Evolutionary conservation across 2,888 invertebrate species (phyloP).

Genomic region (Eulithis testata): DNA sequence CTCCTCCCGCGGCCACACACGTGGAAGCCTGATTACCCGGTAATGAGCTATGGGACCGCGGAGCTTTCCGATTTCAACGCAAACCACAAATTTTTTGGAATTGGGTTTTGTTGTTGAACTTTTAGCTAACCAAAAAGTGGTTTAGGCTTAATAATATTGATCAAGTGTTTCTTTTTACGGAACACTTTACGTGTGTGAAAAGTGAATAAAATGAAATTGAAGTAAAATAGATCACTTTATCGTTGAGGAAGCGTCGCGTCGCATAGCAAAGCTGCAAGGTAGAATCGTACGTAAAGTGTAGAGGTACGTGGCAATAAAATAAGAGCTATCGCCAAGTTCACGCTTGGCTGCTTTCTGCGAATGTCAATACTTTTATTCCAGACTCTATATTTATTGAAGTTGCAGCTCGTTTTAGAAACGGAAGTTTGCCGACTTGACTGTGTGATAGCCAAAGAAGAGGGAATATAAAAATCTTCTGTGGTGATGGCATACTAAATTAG

Average conservation of each 20-base stretch:
- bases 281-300: neutral
- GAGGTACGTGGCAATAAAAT: neutral
- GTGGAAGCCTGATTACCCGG: constrained; percentile 19
- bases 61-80: constrained; percentile 11
- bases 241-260: neutral
- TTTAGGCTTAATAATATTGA: too few species aligned
- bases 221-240: too few species aligned
- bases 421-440: too few species aligned
- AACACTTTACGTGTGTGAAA: too few species aligned
- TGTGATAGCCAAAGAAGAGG: too few species aligned
- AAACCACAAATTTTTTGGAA: neutral
- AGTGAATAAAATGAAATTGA: too few species aligned
- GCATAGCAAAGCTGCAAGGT: neutral
- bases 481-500: too few species aligned
- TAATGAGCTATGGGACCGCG: constrained; percentile 20
- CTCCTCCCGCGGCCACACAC: constrained; percentile 17
- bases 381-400: neutral
- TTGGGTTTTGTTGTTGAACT: neutral
- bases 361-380: neutral
- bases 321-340: constrained; percentile 1
- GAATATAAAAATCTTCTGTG: too few species aligned
- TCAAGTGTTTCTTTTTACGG: too few species aligned
- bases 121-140: neutral
- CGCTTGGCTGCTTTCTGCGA: neutral
- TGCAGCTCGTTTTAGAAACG: too few species aligned